Percentiles rank a stretch among this genome's conserved stretches.
Evolutionary conservation across 2,797 vertebrate species (phyloP).

Genomic region (Hydrophis major): DNA sequence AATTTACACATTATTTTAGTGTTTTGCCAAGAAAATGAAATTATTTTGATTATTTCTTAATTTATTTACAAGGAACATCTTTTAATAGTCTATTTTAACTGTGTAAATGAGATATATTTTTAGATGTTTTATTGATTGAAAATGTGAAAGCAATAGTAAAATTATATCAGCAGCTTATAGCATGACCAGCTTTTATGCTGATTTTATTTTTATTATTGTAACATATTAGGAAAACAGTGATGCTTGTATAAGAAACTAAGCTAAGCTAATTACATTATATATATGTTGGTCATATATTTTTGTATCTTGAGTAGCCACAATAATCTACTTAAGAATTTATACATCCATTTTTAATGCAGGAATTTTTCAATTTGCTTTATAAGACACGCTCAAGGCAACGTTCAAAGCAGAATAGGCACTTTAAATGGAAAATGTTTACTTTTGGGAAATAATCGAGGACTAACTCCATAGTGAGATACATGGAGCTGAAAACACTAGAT

Average conservation of each 20-base stretch:
- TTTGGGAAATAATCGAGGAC: not conserved
- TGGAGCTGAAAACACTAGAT: not conserved
- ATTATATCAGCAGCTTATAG: not conserved
- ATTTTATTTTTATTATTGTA: not conserved
- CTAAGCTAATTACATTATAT: not conserved
- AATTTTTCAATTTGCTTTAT: not conserved
- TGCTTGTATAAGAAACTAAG: not conserved
- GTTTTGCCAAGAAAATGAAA: slow-evolving; percentile 20
- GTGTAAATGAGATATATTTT: slow-evolving; percentile 21
- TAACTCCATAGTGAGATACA: not conserved
- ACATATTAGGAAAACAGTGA: not conserved
- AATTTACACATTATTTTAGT: not conserved
- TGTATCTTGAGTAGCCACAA: not conserved
- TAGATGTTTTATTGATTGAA: slow-evolving; percentile 13
- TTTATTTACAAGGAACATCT: slow-evolving; percentile 31
- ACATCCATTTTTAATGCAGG: not conserved
- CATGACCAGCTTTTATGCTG: not conserved
- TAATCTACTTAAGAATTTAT: not conserved
- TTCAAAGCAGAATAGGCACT: slow-evolving; percentile 6
- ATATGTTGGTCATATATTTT: not conserved
- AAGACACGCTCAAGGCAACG: not conserved
- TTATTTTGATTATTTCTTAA: slow-evolving; percentile 11
- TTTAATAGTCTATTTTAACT: slow-evolving; percentile 14
- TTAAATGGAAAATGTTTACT: not conserved
- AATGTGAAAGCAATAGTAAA: not conserved